phyloP scores from a whole-genome alignment of 2,113 vertebrate genomes.

The Penelope pileata region DNA sequence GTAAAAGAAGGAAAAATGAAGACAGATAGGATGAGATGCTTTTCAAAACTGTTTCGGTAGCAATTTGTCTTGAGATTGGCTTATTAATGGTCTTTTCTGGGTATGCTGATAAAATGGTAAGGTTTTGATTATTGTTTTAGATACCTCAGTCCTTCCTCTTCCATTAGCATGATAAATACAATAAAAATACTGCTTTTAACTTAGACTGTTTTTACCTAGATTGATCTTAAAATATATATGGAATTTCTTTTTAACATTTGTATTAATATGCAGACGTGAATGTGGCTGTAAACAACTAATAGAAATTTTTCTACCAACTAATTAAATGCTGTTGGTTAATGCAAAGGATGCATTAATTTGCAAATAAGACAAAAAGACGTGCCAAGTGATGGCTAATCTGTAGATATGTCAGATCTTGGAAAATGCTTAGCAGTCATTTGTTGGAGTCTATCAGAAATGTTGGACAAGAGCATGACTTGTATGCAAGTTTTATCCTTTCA shows the following conservation, averaged over 20 bases:
- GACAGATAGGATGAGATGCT: neutral
- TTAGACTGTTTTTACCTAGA: neutral
- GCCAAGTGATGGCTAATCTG: neutral
- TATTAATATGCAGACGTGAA: neutral
- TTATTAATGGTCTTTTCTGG: neutral
- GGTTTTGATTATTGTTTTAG: neutral
- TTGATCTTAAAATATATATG: neutral
- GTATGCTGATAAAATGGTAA: neutral
- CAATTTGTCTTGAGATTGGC: neutral
- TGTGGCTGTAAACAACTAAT: neutral
- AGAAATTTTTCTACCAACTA: neutral
- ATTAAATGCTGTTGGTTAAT: neutral
- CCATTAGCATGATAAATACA: neutral
- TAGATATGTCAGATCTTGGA: neutral
- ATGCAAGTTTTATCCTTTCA: neutral
- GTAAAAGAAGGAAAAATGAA: neutral
- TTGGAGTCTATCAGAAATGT: neutral
- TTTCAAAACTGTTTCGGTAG: constrained; percentile 10
- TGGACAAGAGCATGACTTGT: neutral
- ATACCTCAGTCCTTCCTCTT: neutral
- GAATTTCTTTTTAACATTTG: neutral
- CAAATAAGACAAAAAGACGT: neutral
- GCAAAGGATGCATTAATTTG: neutral
- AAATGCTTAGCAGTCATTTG: neutral
- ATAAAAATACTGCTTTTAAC: neutral